phyloP scores from a whole-genome alignment of 2,888 invertebrate species.

The Spisula solida region DNA sequence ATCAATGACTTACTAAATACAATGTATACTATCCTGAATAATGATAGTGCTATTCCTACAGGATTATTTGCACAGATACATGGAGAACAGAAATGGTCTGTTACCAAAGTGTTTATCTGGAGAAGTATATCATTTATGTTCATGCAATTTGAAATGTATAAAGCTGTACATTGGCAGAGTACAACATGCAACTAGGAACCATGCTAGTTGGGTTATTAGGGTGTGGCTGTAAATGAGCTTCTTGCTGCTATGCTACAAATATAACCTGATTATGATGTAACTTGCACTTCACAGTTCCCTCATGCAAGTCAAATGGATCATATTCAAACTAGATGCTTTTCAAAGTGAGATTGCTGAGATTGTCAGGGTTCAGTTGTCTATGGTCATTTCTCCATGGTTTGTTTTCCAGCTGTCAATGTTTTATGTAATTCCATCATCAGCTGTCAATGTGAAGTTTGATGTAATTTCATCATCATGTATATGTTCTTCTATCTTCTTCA shows the following conservation, averaged over 20 bases:
- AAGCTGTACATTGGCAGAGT: neutral
- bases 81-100: neutral
- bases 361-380: no score
- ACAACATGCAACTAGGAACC: neutral
- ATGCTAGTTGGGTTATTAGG: neutral
- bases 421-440: neutral
- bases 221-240: neutral
- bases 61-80: neutral
- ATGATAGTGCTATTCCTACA: neutral
- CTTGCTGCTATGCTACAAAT: neutral
- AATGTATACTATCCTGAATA: no score
- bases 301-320: neutral
- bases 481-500: neutral
- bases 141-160: neutral
- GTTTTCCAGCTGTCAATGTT: neutral
- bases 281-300: neutral
- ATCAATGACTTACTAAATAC: no score
- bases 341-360: neutral
- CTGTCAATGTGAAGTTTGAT: neutral
- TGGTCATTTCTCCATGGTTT: neutral
- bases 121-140: neutral
- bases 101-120: neutral
- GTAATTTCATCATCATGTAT: neutral
- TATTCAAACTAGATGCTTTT: neutral
- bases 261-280: neutral